These are phyloP conservation scores for Hemistola chrysoprasaria DNA, from an alignment of 2,888 invertebrate species.

Conservation along the genomic window DNA sequence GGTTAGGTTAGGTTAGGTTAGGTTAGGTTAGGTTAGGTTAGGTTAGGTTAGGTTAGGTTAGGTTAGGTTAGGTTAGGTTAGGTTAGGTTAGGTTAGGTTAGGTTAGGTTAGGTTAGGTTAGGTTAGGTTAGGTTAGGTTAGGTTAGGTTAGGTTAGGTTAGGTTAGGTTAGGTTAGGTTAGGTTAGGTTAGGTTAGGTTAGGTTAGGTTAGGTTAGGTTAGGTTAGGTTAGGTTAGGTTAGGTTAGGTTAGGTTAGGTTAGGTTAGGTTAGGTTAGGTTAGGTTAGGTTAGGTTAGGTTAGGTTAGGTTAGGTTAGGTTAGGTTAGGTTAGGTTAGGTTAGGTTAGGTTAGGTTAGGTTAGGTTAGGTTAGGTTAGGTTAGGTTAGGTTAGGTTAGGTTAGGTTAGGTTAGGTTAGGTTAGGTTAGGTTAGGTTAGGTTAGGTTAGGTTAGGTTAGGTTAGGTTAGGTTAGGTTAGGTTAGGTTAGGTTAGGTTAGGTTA, in stretches of 20 bases:
- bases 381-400: conserved; percentile 25
- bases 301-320: conserved; percentile 23
- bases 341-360: conserved; percentile 20
- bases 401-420: conserved; percentile 21
- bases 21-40: conserved; percentile 14
- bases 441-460: conserved; percentile 20
- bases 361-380: conserved; percentile 24
- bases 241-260: conserved; percentile 4
- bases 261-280: conserved; percentile 26
- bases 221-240: conserved; percentile 15
- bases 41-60: conserved; percentile 16
- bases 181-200: conserved; percentile 15
- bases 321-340: conserved; percentile 23
- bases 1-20: conserved; percentile 20
- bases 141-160: conserved; percentile 20
- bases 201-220: conserved; percentile 15
- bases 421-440: conserved; percentile 17
- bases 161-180: conserved; percentile 14
- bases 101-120: conserved; percentile 16
- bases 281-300: conserved; percentile 28
- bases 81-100: conserved; percentile 10
- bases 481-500: conserved; percentile 22
- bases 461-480: conserved; percentile 21
- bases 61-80: conserved; percentile 13
- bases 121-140: conserved; percentile 26